Evolutionary conservation across 2,797 vertebrate species (phyloP).

Genomic region (Tympanoctomys barrerae): DNA sequence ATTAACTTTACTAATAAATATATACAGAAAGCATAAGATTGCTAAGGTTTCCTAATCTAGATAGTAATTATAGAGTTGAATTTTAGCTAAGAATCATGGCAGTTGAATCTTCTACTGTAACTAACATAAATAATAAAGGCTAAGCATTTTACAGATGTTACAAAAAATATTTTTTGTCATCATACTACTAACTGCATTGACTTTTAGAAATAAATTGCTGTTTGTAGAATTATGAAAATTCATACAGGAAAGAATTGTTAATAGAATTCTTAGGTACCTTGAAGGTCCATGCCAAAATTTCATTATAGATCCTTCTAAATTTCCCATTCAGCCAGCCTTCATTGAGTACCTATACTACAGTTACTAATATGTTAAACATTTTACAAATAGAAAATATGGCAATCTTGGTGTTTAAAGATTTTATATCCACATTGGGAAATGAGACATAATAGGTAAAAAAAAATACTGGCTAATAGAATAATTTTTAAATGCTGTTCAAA

Average conservation of each 20-base stretch:
- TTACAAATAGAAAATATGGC: neutral
- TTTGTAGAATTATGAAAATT: slow-evolving; percentile 37
- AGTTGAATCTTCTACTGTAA: neutral
- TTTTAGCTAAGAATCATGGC: slow-evolving; percentile 30
- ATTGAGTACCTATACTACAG: neutral
- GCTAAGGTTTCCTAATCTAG: slow-evolving; percentile 9
- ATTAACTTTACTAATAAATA: slow-evolving; percentile 20
- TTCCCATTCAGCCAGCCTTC: neutral
- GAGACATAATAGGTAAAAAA: slow-evolving; percentile 45
- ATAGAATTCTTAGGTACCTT: neutral
- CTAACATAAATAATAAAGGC: neutral
- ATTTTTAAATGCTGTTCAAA: slow-evolving; percentile 34
- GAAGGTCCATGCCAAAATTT: slow-evolving; percentile 29
- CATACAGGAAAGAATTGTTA: slow-evolving; percentile 1
- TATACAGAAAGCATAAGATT: neutral
- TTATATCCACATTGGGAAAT: slow-evolving; percentile 23
- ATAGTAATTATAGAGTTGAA: slow-evolving; percentile 8
- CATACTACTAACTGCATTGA: neutral
- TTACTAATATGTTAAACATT: neutral
- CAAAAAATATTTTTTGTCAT: slow-evolving; percentile 8
- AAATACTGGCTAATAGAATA: neutral
- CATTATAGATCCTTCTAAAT: slow-evolving; percentile 21
- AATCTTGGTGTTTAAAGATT: neutral
- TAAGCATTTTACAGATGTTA: slow-evolving; percentile 38
- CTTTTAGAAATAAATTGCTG: slow-evolving; percentile 34